phyloP scores from a whole-genome alignment of 2,113 vertebrate genomes.

The Aphyosemion australe region DNA sequence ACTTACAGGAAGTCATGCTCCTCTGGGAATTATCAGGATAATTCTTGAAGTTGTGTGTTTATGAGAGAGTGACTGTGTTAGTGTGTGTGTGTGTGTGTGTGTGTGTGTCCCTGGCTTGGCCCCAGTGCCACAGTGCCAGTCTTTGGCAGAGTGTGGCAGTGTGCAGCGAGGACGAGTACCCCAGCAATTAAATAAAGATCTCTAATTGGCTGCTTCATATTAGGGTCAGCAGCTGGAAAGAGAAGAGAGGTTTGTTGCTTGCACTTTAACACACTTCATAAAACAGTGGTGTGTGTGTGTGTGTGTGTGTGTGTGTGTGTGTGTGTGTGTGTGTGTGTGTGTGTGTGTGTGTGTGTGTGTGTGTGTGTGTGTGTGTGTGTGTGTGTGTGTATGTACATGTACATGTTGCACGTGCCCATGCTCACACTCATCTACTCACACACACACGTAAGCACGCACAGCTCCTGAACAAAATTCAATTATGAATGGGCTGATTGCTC shows the following conservation, averaged over 20 bases:
- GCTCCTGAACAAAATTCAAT: slow-evolving; percentile 95
- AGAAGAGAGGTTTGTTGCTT: slow-evolving; percentile 77
- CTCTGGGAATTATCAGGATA: slow-evolving; percentile 82
- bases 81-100: slow-evolving; percentile 11
- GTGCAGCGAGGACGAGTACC: slow-evolving; percentile 84
- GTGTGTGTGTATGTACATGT: slow-evolving; percentile 26
- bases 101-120: slow-evolving; percentile 45
- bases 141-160: slow-evolving; percentile 62
- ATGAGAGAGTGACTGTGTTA: slow-evolving; percentile 45
- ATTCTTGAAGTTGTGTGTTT: slow-evolving; percentile 67
- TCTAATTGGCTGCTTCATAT: slow-evolving; percentile 93
- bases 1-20: slow-evolving; percentile 31
- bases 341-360: slow-evolving; percentile 24
- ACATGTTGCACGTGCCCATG: slow-evolving; percentile 17
- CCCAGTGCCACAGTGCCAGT: slow-evolving; percentile 55
- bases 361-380: slow-evolving; percentile 20
- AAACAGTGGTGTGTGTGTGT: slow-evolving; percentile 9
- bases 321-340: slow-evolving; percentile 24
- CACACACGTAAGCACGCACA: slow-evolving; percentile 67
- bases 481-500: slow-evolving; percentile 97
- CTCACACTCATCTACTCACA: slow-evolving; percentile 66
- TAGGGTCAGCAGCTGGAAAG: slow-evolving; percentile 92
- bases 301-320: slow-evolving; percentile 22
- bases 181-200: slow-evolving; percentile 92
- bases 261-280: slow-evolving; percentile 42